Evolutionary conservation across 2,888 invertebrate species (phyloP), one percentile per base, ranked within the genome.

Genomic region (Priocnemis perturbator): DNA sequence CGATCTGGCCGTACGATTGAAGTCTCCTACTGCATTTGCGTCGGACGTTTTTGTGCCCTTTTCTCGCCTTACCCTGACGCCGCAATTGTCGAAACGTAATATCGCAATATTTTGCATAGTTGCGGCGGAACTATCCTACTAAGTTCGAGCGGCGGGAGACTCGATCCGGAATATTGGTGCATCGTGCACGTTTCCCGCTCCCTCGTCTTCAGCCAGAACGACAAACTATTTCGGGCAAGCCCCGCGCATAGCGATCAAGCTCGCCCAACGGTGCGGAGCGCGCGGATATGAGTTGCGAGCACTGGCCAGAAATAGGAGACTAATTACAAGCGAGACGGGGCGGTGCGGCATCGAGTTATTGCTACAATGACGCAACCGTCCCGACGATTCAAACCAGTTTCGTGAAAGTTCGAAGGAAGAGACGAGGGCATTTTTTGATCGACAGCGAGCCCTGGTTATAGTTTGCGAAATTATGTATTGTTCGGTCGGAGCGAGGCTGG

Each of bases 401-500:
- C 50, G 50, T n/a, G n/a, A n/a, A n/a, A n/a, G n/a, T n/a, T 50
- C 50, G n/a, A 37, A 19, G 11, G 9, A 50, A 50, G 2, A 47
- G 7, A 47, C 17, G 50, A 19, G 3, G 19, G 11, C 4, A 50
- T 50, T 50, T 50, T 19, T 17, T 1, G n/a, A n/a, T n/a, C 5
- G 3, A 47, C 9, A 47, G 47, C 9, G 17, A 47, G 37, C 14
- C 44, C 60, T 44, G 2, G n/a, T n/a, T n/a, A n/a, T n/a, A 47
- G 23, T 20, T 48, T 55, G 14, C 11, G 20, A 44, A 45, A 47
- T 60, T 56, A 17, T n/a, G 37, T 23, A 45, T 67, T 64, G 47
- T 47, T n/a, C 57, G 48, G 44, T 55, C 17, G 19, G 37, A 26
- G 60, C 59, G 45, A 45, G 66, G 65, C 60, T 69, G 61, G 37